These are phyloP conservation scores for Drusus annulatus DNA, from an alignment of 1,140 invertebrate genomes.

Conservation along the genomic window DNA sequence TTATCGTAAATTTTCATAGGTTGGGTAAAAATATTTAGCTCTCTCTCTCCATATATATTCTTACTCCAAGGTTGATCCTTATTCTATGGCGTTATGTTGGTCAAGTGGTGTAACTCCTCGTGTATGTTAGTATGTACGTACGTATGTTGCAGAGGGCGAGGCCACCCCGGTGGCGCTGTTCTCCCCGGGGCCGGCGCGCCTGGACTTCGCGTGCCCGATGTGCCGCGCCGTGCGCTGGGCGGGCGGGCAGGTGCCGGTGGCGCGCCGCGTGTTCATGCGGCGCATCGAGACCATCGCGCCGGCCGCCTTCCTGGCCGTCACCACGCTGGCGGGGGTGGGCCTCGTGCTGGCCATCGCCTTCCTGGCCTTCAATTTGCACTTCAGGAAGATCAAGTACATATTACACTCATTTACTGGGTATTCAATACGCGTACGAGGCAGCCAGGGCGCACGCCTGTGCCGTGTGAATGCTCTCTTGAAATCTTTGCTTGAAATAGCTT, in stretches of 20 bases:
- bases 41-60: too few species aligned
- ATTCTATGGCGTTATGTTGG: too few species aligned
- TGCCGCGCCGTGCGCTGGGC: slow-evolving; percentile 83
- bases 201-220: slow-evolving; percentile 80
- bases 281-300: slow-evolving; percentile 83
- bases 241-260: slow-evolving; percentile 82
- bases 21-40: too few species aligned
- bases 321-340: slow-evolving; percentile 81
- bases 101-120: too few species aligned
- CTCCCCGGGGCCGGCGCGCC: slow-evolving; percentile 75
- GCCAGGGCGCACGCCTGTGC: too few species aligned
- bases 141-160: slow-evolving; percentile 73
- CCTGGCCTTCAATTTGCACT: slow-evolving; percentile 89
- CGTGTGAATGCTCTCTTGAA: too few species aligned
- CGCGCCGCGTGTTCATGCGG: slow-evolving; percentile 80
- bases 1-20: too few species aligned
- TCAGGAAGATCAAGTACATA: slow-evolving; percentile 86
- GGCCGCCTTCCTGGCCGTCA: slow-evolving; percentile 79
- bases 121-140: too few species aligned
- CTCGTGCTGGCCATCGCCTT: slow-evolving; percentile 85
- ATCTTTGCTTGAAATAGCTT: too few species aligned
- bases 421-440: too few species aligned
- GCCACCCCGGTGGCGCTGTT: slow-evolving; percentile 83
- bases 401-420: too few species aligned
- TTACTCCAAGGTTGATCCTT: too few species aligned